Evolutionary conservation across 1,140 invertebrate species (phyloP), one percentile per base, ranked within the genome.

Genomic region (Linepithema humile): DNA sequence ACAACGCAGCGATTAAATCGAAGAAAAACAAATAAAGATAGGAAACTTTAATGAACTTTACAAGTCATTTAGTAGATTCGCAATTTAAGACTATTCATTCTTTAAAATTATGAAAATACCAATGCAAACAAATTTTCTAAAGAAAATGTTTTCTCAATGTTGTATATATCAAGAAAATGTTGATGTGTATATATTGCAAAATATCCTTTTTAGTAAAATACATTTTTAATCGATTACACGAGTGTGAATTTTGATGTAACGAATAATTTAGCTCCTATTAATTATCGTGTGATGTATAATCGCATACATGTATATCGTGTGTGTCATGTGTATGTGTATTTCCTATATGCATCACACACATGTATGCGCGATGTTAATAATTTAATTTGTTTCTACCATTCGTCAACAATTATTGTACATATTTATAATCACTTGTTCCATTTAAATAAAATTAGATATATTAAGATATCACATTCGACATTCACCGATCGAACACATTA

Each of bases 11-110:
- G 0, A 26, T 43, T 2, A 67, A 85, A 0, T 85, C 60, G 23
- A 87, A 85, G 35, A 89, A 89, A 64, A 78, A 70, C 7, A 74
- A 69, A 26, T 88, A 5, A 85, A 40, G n/a, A n/a, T n/a, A 45
- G 15, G 10, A 17, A 10, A 20, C 3, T 26, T n/a, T 45, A 48
- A 29, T n/a, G n/a, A n/a, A n/a, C n/a, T n/a, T n/a, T n/a, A n/a
- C n/a, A n/a, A n/a, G n/a, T n/a, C n/a, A n/a, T n/a, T 40, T 29
- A 7, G n/a, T n/a, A n/a, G 17, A 23, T 53, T 72, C 3, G 26
- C 50, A n/a, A 12, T 45, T 4, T 32, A 15, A 6, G 20, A 67
- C n/a, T n/a, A n/a, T n/a, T n/a, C n/a, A n/a, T n/a, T n/a, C n/a
- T n/a, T n/a, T n/a, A n/a, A n/a, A n/a, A n/a, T n/a, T n/a, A n/a